phyloP scores from a whole-genome alignment of 2,797 vertebrate species.

The Myripristis murdjan region DNA sequence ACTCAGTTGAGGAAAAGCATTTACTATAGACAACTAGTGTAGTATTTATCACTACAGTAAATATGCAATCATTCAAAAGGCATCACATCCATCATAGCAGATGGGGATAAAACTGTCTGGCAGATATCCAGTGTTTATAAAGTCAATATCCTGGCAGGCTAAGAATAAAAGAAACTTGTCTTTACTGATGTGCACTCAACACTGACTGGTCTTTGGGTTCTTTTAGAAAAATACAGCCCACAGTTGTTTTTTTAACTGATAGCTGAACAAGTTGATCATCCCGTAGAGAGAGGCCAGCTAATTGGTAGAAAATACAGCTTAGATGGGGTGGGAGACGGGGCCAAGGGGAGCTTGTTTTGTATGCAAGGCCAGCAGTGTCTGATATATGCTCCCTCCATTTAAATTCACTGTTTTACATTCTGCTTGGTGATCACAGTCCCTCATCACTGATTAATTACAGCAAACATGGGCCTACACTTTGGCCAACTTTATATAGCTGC shows the following conservation, averaged over 20 bases:
- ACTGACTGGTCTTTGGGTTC: conserved; percentile 23
- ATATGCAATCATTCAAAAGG: too few relatives aligned
- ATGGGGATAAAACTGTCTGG: too few relatives aligned
- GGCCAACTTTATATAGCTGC: neutral
- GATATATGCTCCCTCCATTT: conserved; percentile 46
- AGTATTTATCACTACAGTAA: too few relatives aligned
- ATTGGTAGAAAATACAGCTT: conserved; percentile 49
- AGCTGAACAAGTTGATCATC: conserved; percentile 35
- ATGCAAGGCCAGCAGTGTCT: conserved; percentile 25
- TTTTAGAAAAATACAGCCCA: conserved; percentile 18
- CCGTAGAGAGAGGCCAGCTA: conserved; percentile 46
- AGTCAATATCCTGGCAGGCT: too few relatives aligned
- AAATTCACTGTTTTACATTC: conserved; percentile 66
- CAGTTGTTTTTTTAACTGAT: conserved; percentile 25
- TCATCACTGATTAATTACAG: conserved; percentile 66
- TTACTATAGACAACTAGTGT: too few relatives aligned
- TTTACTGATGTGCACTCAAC: conserved; percentile 5
- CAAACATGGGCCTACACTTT: conserved; percentile 35
- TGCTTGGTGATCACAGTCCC: conserved; percentile 29
- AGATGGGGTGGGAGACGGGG: neutral
- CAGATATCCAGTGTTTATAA: too few relatives aligned
- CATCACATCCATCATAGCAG: too few relatives aligned
- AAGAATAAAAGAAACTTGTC: too few relatives aligned
- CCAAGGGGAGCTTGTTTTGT: conserved; percentile 12
- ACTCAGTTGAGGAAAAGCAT: too few relatives aligned